Conservation (phyloP, 2,888 invertebrate species). For the Drosophila villosipedis region DNA sequence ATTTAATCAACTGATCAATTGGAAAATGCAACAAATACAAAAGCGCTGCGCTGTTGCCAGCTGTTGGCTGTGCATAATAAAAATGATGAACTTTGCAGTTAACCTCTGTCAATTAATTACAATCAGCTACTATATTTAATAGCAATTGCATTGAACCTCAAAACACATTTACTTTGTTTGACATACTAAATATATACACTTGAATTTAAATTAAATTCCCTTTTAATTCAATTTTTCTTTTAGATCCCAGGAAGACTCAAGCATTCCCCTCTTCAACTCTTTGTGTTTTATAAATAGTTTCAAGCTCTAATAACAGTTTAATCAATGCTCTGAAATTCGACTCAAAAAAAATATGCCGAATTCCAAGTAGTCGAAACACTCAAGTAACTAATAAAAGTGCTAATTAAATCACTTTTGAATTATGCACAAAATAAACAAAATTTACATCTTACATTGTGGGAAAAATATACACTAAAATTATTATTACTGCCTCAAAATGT, state of each 20-base stretch:
- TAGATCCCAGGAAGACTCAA: not conserved
- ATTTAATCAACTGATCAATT: not conserved
- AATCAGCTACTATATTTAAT: not conserved
- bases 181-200: not conserved
- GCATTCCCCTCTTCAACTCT: not conserved
- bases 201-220: not conserved
- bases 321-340: not conserved
- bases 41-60: conserved; percentile 5
- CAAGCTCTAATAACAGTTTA: conserved; percentile 10
- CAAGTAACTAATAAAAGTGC: not conserved
- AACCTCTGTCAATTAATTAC: not conserved
- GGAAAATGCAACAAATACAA: not conserved
- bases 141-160: conserved; percentile 8
- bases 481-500: not conserved
- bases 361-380: not conserved
- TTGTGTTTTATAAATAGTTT: not conserved
- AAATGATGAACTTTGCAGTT: conserved; percentile 10
- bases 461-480: conserved; percentile 1
- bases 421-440: not conserved
- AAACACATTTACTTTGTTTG: not conserved
- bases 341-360: not conserved
- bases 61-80: conserved; percentile 3
- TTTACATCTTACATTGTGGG: not conserved
- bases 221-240: not conserved
- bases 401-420: conserved; percentile 1